Evolutionary conservation across 2,797 vertebrate species (phyloP), one percentile per base, ranked within the genome.

Genomic region (Salarias fasciatus): DNA sequence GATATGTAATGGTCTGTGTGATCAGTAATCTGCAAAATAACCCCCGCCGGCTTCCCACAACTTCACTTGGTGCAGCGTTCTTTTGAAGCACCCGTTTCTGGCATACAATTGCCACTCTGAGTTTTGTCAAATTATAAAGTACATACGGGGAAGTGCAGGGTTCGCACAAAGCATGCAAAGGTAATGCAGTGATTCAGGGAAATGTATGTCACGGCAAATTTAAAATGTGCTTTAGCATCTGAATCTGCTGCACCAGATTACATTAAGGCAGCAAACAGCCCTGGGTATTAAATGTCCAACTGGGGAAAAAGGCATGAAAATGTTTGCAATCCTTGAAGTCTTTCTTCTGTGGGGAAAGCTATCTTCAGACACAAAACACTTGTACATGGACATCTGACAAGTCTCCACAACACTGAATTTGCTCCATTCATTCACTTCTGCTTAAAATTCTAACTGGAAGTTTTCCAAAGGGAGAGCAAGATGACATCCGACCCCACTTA

Each of bases 231-330:
- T 63, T 67, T 28, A 6, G 46, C 61, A 33, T 80, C 38, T 64
- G 62, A 71, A 74, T 75, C 62, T 85, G 77, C 63, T 62, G 63
- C 11, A 14, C 28, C 11, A 50, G 80, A 84, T 84, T 74, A 77
- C 52, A 76, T 36, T 80, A 61, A 73, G 51, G 75, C 14, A 24
- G 38, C 52, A 68, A 61, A 61, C 38, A 60, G 54, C 51, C 35
- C 11, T 50, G 42, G 47, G 47, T 60, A 41, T 60, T 50, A 55
- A 33, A n/a, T 33, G 38, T 63, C 63, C 72, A 46, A 50, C 60
- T 57, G 63, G 50, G 38, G 54, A 42, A 42, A 41, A 7, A 28
- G 47, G 51, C 29, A 37, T 29, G 24, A 30, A 57, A 46, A 46
- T 42, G 38, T 1, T 10, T 63, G 46, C 61, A 57, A 12, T 64